Conservation (phyloP, 2,113 vertebrate genomes). For the Isurus oxyrinchus region DNA sequence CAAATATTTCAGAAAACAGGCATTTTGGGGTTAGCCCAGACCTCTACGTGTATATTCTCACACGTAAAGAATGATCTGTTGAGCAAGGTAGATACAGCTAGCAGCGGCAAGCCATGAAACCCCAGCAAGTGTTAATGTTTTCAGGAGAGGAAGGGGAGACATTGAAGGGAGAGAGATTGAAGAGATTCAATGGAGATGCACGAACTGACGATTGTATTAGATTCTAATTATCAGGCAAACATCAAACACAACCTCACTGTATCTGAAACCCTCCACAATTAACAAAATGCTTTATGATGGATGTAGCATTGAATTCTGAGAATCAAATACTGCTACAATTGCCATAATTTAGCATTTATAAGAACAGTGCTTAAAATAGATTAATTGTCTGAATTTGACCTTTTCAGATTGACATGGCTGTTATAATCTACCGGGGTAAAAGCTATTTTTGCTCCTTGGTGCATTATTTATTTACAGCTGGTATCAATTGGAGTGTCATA, state of each 20-base stretch:
- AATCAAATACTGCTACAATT: neutral
- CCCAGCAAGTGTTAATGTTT: neutral
- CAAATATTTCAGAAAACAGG: neutral
- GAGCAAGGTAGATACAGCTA: neutral
- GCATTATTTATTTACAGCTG: constrained; percentile 32
- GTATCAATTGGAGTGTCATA: constrained; percentile 29
- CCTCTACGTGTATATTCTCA: neutral
- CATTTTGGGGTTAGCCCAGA: neutral
- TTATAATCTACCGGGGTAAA: neutral
- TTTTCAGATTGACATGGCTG: neutral
- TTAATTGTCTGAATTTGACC: constrained; percentile 24
- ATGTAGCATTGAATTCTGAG: neutral
- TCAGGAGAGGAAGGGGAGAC: neutral
- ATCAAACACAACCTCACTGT: neutral
- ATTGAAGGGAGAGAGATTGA: neutral
- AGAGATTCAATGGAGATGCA: neutral
- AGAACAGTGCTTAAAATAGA: constrained; percentile 5
- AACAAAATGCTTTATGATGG: neutral
- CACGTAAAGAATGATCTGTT: neutral
- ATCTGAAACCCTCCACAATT: neutral
- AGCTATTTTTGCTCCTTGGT: constrained; percentile 9
- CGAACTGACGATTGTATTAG: neutral
- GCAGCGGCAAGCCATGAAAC: neutral
- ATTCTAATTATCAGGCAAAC: neutral
- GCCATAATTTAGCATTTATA: neutral